Base-by-base conservation (phyloP, 2,888 invertebrate genomes). In the Auanema freiburgensis region DNA sequence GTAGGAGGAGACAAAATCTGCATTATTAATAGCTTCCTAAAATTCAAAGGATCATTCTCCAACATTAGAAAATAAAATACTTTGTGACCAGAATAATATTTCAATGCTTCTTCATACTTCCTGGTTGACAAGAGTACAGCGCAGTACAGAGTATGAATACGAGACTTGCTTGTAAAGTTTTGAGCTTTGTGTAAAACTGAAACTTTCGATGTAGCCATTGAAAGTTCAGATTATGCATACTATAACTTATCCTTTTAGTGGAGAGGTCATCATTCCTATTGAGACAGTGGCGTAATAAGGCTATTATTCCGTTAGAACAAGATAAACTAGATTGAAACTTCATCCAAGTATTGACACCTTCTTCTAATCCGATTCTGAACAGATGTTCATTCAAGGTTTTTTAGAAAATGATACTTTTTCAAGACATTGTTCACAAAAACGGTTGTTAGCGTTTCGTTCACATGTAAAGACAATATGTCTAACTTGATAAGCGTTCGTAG, bases 281-380 rank as follows among this genome's bases (percentile, higher is more conserved):
- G 4, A 65, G 16, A 41, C 68, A 65, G 33, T 67, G 23, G 14
- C 70, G 57, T 10, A 78, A 50, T 6, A 78, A 65, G 10, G 76
- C 67, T 1, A 78, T 65, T n/a, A 76, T 66, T 23, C 77, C 77
- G 54, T 78, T 78, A 1, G 76, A 67, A 50, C 70, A 69, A 49
- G 71, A 69, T 0, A 77, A 53, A 42, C 66, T 59, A 6, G 77
- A 70, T 46, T 77, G 69, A 33, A 78, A 73, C 44, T 76, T 75
- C 55, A 76, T 62, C 78, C 78, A 78, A 8, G 72, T 74, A 24
- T 72, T 72, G 40, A 78, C 64, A 0, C 74, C 78, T n/a, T 71
- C 67, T 41, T 66, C 59, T 76, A 76, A 78, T 16, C 77, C 78
- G 14, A 75, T 55, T 41, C 76, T 73, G 16, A 23, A 68, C 18